Evolutionary conservation across 2,888 invertebrate species (phyloP).

Genomic region (Baccha elongata): DNA sequence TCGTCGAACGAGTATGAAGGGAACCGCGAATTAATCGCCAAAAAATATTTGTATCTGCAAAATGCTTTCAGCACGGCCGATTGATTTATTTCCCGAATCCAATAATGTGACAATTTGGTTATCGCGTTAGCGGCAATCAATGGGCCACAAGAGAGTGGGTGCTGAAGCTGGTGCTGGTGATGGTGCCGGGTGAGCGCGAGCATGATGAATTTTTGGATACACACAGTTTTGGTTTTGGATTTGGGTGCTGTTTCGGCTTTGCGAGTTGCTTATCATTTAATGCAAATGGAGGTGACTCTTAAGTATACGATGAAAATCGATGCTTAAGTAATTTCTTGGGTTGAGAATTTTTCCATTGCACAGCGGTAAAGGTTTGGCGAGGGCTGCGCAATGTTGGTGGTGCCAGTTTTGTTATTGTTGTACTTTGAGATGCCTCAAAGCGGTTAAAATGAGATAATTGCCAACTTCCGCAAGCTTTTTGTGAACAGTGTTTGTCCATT

Average conservation of each 20-base stretch:
- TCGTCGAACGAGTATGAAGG: constrained; percentile 27
- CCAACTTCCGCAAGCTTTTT: not conserved
- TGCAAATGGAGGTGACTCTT: constrained; percentile 63
- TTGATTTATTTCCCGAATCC: constrained; percentile 70
- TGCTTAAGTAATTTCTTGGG: constrained; percentile 55
- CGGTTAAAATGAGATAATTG: not conserved
- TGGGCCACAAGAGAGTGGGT: constrained; percentile 43
- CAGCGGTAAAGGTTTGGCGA: constrained; percentile 47
- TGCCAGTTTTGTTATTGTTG: not conserved
- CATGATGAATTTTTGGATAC: constrained; percentile 67
- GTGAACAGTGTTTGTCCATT: no score
- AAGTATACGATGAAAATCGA: constrained; percentile 43
- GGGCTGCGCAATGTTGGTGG: not conserved
- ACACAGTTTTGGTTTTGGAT: constrained; percentile 7
- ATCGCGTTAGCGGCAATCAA: constrained; percentile 44
- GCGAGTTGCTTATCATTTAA: constrained; percentile 62
- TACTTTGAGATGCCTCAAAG: not conserved
- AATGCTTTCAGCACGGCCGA: constrained; percentile 73
- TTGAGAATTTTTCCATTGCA: constrained; percentile 22
- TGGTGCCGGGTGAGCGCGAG: constrained; percentile 49
- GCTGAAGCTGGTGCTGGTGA: not conserved
- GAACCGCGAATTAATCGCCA: constrained; percentile 67
- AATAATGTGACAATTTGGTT: constrained; percentile 72
- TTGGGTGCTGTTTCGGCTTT: constrained; percentile 10
- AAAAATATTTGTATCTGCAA: constrained; percentile 72